Evolutionary conservation across 2,113 vertebrate species (phyloP).

Genomic region (Rhinolophus sinicus): DNA sequence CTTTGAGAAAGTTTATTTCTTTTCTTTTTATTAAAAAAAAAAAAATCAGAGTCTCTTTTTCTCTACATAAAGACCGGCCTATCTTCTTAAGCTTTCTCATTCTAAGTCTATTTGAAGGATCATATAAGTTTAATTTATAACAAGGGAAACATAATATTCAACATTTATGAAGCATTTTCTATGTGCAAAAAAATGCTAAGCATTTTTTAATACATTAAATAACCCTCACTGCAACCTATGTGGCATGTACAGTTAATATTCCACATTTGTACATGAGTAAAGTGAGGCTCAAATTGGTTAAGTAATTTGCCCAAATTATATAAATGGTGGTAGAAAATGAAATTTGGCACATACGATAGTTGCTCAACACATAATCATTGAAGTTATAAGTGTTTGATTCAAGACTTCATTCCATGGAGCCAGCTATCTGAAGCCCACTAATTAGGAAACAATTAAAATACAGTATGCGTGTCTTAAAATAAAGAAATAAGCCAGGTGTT

Average conservation of each 20-base stretch:
- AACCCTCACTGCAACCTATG: neutral
- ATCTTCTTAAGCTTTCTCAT: neutral
- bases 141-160: neutral
- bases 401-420: neutral
- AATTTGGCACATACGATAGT: neutral
- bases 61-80: neutral
- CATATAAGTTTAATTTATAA: conserved; percentile 1
- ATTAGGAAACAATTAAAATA: conserved; percentile 14
- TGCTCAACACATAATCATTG: neutral
- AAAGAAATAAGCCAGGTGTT: neutral
- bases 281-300: neutral
- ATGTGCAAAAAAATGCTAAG: neutral
- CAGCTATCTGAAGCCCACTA: neutral
- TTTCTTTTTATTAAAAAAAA: neutral
- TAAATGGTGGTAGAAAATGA: neutral
- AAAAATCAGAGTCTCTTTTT: neutral
- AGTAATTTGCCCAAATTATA: neutral
- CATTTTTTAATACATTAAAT: neutral
- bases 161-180: neutral
- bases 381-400: neutral
- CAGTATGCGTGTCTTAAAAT: neutral
- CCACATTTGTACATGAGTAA: neutral
- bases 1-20: neutral
- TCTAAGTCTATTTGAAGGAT: neutral
- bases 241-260: neutral